Conservation (phyloP, 2,888 invertebrate species). For the Catocala sponsa region DNA sequence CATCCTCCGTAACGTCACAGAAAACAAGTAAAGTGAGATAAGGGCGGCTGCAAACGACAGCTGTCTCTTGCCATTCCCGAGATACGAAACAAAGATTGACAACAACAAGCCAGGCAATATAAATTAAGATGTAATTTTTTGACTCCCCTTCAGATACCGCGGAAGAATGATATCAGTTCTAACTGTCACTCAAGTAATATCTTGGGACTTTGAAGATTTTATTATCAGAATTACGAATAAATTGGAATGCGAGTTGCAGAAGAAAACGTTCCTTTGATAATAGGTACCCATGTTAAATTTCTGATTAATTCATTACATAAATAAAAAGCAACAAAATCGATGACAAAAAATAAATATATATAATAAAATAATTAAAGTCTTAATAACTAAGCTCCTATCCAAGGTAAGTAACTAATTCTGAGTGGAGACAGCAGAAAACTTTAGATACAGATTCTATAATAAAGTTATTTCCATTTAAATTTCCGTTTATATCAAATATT, state of each 20-base stretch:
- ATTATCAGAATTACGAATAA: slow-evolving; percentile 15
- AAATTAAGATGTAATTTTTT: slow-evolving; percentile 52
- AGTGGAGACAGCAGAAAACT: no score
- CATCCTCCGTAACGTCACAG: slow-evolving; percentile 27
- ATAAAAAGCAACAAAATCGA: neutral
- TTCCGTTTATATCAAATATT: no score
- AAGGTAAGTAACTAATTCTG: no score
- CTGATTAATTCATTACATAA: neutral
- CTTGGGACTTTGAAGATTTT: slow-evolving; percentile 34
- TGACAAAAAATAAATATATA: no score
- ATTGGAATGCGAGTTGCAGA: neutral
- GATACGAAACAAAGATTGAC: slow-evolving; percentile 55
- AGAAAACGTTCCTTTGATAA: neutral
- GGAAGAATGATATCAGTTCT: slow-evolving; percentile 45
- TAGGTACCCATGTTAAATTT: neutral
- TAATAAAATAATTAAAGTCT: no score
- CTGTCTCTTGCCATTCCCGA: slow-evolving; percentile 51
- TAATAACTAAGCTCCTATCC: no score
- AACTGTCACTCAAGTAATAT: slow-evolving; percentile 35
- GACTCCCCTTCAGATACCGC: slow-evolving; percentile 37
- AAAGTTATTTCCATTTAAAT: no score
- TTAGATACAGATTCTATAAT: no score
- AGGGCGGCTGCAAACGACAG: slow-evolving; percentile 54
- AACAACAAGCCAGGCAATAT: slow-evolving; percentile 42
- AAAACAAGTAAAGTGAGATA: slow-evolving; percentile 52